Percentiles rank a stretch among this genome's conserved stretches.
Conservation (phyloP, 2,113 vertebrate species). For the Salvelinus namaycush region DNA sequence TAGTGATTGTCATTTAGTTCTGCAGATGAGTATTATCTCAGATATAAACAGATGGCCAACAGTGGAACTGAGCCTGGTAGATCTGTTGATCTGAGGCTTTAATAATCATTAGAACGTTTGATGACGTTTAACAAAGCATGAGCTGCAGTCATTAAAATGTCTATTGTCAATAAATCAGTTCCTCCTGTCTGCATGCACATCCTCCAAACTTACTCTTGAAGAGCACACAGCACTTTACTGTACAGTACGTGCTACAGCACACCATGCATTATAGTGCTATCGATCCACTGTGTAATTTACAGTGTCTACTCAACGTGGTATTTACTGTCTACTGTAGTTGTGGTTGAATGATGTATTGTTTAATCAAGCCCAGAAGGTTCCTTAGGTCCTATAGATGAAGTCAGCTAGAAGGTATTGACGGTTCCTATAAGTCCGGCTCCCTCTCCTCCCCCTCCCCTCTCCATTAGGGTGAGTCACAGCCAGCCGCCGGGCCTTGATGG, state of each 20-base stretch:
- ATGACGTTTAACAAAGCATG: constrained; percentile 59
- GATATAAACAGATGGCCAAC: constrained; percentile 30
- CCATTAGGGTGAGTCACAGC: constrained; percentile 53
- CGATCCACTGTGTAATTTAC: constrained; percentile 33
- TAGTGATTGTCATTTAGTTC: too few relatives aligned
- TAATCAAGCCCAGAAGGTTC: not conserved
- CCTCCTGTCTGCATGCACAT: too few relatives aligned
- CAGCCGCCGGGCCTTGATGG: constrained; percentile 44
- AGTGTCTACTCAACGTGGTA: constrained; percentile 17
- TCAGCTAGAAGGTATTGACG: not conserved
- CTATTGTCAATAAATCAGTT: too few relatives aligned
- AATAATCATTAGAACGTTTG: constrained; percentile 51
- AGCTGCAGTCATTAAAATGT: constrained; percentile 41
- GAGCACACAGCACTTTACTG: constrained; percentile 42
- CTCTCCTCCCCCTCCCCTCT: constrained; percentile 10
- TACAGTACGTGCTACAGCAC: constrained; percentile 33
- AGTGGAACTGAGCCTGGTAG: constrained; percentile 8
- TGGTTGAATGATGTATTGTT: not conserved
- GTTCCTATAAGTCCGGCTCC: constrained; percentile 2
- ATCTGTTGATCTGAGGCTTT: constrained; percentile 44
- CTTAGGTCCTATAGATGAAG: not conserved
- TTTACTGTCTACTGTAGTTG: constrained; percentile 40
- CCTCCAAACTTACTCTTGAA: too few relatives aligned
- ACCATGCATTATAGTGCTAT: constrained; percentile 43
- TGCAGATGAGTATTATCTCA: not conserved